These are phyloP conservation scores for Azemiops feae DNA, from an alignment of 2,113 vertebrate species.

Conservation along the genomic window DNA sequence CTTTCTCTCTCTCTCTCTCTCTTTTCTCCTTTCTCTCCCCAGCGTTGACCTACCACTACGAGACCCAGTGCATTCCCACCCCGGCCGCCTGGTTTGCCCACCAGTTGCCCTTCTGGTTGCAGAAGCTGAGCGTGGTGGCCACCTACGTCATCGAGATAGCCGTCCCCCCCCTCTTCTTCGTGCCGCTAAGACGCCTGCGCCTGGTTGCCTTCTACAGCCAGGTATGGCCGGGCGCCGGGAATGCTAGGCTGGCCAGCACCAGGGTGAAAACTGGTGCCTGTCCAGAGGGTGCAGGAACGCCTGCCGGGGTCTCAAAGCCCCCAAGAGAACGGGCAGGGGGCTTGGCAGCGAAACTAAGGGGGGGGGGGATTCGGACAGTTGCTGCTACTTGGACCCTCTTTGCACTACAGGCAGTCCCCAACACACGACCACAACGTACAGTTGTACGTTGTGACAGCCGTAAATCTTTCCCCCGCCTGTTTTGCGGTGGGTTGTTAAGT, in stretches of 20 bases:
- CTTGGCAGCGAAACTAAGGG: background rate
- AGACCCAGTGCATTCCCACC: constrained; percentile 92
- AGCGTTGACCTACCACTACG: constrained; percentile 94
- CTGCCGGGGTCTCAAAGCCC: background rate
- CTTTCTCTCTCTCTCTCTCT: too few species aligned
- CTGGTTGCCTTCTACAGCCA: constrained; percentile 88
- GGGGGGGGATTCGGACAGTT: background rate
- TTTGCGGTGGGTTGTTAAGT: too few species aligned
- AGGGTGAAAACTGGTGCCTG: background rate
- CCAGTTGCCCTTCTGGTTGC: constrained; percentile 88
- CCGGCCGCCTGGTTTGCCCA: constrained; percentile 87
- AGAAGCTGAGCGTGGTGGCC: constrained; percentile 85
- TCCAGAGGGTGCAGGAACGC: background rate
- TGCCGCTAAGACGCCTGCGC: constrained; percentile 80
- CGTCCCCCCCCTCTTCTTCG: constrained; percentile 82
- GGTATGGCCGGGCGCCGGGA: constrained; percentile 63
- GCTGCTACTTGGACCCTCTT: too few species aligned
- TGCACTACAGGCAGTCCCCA: too few species aligned
- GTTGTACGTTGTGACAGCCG: too few species aligned
- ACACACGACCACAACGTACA: too few species aligned
- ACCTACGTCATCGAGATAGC: constrained; percentile 85
- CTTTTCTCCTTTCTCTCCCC: background rate
- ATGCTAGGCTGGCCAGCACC: background rate
- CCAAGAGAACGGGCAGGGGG: background rate
- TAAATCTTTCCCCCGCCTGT: too few species aligned